phyloP scores from a whole-genome alignment of 1,140 invertebrate genomes.

The Bombus difficillimus region DNA sequence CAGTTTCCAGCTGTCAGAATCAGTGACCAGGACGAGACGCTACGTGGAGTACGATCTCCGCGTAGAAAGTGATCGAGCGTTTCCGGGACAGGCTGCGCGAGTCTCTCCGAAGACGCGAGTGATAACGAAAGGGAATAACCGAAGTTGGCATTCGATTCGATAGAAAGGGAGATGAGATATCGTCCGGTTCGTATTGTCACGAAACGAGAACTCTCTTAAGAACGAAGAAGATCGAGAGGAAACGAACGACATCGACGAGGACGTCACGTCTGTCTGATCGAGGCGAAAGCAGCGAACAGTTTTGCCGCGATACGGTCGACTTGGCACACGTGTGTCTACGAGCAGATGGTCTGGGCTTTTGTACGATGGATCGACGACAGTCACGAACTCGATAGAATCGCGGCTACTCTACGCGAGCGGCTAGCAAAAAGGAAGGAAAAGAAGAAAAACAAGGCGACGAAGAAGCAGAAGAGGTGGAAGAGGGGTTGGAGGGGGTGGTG shows the following conservation, averaged over 20 bases:
- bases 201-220: not conserved
- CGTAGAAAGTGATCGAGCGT: constrained; percentile 62
- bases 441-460: not conserved
- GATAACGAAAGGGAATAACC: constrained; percentile 42
- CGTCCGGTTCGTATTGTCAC: too few species aligned
- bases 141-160: not conserved
- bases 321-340: constrained; percentile 47
- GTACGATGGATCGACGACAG: constrained; percentile 36
- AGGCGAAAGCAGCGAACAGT: constrained; percentile 25
- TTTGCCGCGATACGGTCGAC: constrained; percentile 30
- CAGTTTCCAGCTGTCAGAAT: constrained; percentile 54
- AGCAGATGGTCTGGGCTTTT: constrained; percentile 40
- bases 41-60: constrained; percentile 41
- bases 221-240: not conserved
- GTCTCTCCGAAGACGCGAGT: not conserved
- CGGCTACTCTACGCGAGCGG: not conserved
- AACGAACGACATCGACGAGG: not conserved
- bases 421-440: not conserved
- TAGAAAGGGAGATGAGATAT: not conserved
- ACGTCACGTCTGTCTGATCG: not conserved
- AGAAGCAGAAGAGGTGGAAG: not conserved
- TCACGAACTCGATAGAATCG: constrained; percentile 43
- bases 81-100: constrained; percentile 37
- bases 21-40: constrained; percentile 45
- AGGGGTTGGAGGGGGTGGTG: not conserved